Base-by-base conservation (phyloP, 2,113 vertebrate species). In the Madoqua kirkii region DNA sequence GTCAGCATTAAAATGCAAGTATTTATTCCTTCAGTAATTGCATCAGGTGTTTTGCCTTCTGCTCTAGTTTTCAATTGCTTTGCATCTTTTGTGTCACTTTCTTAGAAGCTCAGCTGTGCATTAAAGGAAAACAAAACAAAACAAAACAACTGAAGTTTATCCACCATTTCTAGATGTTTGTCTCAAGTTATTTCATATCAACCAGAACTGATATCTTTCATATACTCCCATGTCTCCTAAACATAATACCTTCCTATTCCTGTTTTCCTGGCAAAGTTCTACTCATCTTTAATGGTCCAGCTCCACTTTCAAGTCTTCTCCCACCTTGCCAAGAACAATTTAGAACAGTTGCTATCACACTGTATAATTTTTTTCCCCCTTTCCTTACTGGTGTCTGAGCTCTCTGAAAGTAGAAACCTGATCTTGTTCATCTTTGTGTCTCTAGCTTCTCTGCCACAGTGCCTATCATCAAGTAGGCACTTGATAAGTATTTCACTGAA, bases 181-280 rank as follows among this genome's bases (percentile, higher is more conserved):
- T 92, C 54, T 91, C 67, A 81, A 76, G 43, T 78, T 88, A 87
- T 92, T 84, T 84, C 60, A 86, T 43, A 85, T n/a, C 90, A 91
- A 64, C 54, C 48, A 93, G 85, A 87, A 87, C 21, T 82, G 23
- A 0, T 62, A 67, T 54, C 52, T 78, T 62, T 57, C 62, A 59
- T 67, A 52, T 92, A 78, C 8, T 91, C 76, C 89, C 9, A 31
- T 90, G 52, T 95, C 45, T 89, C 92, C 76, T 81, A 67, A 85
- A 89, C 52, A 50, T 52, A 93, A 45, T 76, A 88, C 11, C 74
- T 81, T 93, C 54, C 83, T 62, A 31, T 95, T 95, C n/a, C 50
- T 88, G 31, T 89, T 74, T 95, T 60, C 82, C 55, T 78, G 55
- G 60, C 71, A 62, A 94, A 95, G 92, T 27, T 93, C 36, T 74